phyloP scores from a whole-genome alignment of 2,797 vertebrate species.

The Macrochelys suwanniensis region DNA sequence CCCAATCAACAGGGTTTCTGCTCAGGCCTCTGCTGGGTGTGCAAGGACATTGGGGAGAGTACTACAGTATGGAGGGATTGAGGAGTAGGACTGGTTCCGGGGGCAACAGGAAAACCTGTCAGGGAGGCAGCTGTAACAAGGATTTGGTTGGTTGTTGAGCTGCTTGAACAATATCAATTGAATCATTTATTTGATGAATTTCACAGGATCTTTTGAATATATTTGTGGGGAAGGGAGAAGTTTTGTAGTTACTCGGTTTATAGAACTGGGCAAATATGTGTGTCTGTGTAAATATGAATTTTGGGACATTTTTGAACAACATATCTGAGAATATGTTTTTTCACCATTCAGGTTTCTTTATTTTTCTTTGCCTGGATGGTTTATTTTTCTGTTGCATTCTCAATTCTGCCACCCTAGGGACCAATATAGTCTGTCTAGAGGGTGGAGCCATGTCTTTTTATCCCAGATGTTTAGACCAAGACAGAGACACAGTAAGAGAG shows the following conservation, averaged over 20 bases:
- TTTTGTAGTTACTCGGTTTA: not conserved
- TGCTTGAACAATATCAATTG: not conserved
- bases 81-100: not conserved
- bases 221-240: accelerated
- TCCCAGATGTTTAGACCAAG: constrained; percentile 19
- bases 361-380: constrained; percentile 16
- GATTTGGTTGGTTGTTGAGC: not conserved
- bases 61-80: not conserved
- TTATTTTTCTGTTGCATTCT: constrained; percentile 36
- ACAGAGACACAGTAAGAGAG: not conserved
- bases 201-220: not conserved
- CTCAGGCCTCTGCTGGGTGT: not conserved
- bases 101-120: not conserved
- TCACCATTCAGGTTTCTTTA: not conserved
- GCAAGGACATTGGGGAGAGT: not conserved
- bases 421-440: not conserved
- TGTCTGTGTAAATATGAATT: constrained; percentile 48
- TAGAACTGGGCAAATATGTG: not conserved
- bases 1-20: not conserved
- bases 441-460: not conserved
- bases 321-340: not conserved
- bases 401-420: not conserved
- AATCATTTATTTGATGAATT: not conserved
- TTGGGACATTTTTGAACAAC: constrained; percentile 4
- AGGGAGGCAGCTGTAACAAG: not conserved